phyloP scores from a whole-genome alignment of 2,888 invertebrate species.

The Apamea anceps region DNA sequence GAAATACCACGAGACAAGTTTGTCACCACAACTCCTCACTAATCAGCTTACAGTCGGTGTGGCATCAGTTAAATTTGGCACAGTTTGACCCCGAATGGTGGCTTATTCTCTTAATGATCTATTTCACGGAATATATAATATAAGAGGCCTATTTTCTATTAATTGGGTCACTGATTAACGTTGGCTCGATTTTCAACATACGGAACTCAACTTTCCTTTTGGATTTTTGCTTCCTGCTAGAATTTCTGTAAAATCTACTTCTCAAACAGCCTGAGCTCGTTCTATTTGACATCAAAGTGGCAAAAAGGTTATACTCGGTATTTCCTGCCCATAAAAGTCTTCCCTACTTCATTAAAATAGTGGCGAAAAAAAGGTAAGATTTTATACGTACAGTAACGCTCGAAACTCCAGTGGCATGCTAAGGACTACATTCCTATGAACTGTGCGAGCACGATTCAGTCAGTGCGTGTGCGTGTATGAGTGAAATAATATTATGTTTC shows the following conservation, averaged over 20 bases:
- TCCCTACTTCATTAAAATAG: no score
- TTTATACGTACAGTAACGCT: no score
- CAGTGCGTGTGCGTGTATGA: no score
- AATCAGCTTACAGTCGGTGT: slow-evolving; percentile 22
- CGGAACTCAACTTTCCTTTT: background rate
- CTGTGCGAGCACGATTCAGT: no score
- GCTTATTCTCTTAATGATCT: background rate
- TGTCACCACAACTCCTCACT: slow-evolving; percentile 13
- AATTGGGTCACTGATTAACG: background rate
- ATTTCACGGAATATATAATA: background rate
- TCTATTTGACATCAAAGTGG: background rate
- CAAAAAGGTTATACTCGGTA: background rate
- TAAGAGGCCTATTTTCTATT: background rate
- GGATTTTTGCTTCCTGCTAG: background rate
- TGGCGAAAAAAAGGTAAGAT: background rate
- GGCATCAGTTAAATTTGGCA: background rate
- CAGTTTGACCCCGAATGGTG: background rate
- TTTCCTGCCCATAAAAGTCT: no score
- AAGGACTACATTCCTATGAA: no score
- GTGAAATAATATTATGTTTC: no score
- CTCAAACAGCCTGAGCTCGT: background rate
- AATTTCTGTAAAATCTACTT: background rate
- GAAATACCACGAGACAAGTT: slow-evolving; percentile 21
- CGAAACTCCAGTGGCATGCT: no score
- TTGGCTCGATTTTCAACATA: background rate